Conservation (phyloP, 2,113 vertebrate genomes). For the Felis catus region DNA sequence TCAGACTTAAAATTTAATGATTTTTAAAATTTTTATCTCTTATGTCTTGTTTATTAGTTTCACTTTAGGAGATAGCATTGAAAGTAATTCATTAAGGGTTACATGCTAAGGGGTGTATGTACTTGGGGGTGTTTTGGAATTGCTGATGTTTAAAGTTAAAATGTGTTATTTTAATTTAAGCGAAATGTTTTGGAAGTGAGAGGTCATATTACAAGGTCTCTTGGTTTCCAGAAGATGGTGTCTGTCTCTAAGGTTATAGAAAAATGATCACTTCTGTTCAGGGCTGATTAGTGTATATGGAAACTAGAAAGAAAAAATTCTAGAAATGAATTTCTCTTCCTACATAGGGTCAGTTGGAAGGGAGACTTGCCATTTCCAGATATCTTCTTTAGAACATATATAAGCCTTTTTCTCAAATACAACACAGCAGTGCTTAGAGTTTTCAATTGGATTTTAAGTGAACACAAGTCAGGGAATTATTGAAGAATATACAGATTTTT, state of each 20-base stretch:
- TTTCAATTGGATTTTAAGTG: background rate
- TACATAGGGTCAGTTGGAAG: background rate
- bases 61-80: background rate
- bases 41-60: background rate
- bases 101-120: background rate
- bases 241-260: background rate
- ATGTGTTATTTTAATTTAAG: background rate
- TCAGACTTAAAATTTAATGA: background rate
- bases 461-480: background rate
- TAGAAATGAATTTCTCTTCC: background rate
- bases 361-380: background rate
- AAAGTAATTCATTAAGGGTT: background rate
- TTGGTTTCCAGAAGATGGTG: background rate
- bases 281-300: background rate
- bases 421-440: background rate
- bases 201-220: background rate
- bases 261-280: background rate
- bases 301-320: background rate
- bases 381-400: background rate
- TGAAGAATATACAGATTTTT: slow-evolving; percentile 30
- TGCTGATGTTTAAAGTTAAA: background rate
- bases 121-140: background rate
- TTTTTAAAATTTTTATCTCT: background rate
- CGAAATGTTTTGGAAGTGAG: background rate
- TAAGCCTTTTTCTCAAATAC: background rate